Percentiles rank a stretch among this genome's conserved stretches.
Evolutionary conservation across 1,140 invertebrate species (phyloP).

Genomic region (Brachionus rotundiformis): DNA sequence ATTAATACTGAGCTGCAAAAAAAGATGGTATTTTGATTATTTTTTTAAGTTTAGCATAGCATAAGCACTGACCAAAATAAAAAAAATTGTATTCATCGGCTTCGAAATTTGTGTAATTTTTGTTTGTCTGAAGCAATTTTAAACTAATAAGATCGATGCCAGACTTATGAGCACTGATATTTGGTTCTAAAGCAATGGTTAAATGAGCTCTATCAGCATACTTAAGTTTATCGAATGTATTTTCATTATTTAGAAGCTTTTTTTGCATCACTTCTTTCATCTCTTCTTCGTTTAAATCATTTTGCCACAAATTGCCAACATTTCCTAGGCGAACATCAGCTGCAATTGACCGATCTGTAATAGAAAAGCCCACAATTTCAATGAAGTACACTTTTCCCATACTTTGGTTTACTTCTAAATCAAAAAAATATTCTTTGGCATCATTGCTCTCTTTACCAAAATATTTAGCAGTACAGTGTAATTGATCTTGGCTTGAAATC

Average conservation of each 20-base stretch:
- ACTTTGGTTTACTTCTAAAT: not conserved
- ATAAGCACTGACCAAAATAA: constrained; percentile 27
- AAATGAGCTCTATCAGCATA: constrained; percentile 6
- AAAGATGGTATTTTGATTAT: not conserved
- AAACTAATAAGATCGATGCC: constrained; percentile 20
- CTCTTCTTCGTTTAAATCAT: constrained; percentile 40
- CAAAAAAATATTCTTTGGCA: not conserved
- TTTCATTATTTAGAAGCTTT: not conserved
- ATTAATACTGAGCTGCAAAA: constrained; percentile 24
- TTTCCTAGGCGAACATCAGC: not conserved
- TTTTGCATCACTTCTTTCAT: not conserved
- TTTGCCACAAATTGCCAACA: not conserved
- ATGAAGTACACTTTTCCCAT: not conserved
- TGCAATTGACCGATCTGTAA: not conserved
- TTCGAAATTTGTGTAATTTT: not conserved
- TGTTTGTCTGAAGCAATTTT: not conserved
- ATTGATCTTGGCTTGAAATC: not conserved
- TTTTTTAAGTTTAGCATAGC: constrained; percentile 41
- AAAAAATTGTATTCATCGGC: not conserved
- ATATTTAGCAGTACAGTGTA: constrained; percentile 45
- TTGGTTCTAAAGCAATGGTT: not conserved
- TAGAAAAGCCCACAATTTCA: constrained; percentile 27
- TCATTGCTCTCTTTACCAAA: not conserved
- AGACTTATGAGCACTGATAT: not conserved
- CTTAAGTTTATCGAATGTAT: not conserved